Evolutionary conservation across 1,140 invertebrate species (phyloP), one percentile per base, ranked within the genome.

Genomic region (Drosophila equinoxialis): DNA sequence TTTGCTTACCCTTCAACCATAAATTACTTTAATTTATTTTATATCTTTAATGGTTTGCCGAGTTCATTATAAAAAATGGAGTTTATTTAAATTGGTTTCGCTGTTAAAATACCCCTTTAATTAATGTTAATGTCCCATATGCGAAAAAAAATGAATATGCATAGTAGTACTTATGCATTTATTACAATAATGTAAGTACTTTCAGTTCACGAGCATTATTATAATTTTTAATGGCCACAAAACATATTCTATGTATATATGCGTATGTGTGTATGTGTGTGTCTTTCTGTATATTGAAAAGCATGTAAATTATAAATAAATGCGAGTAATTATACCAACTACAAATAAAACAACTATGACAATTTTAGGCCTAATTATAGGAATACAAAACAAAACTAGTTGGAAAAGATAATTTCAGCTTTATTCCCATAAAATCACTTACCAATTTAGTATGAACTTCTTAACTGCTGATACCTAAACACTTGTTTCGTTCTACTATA

Each of bases 11-110:
- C 70, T 60, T 23, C 58, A 67, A 48, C 65, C 68, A 87, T 85
- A 82, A 85, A 82, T 85, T 72, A 79, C 82, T 65, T 51, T 65
- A 57, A 78, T 77, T 70, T 68, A 82, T 68, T 84, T 68, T 61
- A 68, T 77, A 59, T 70, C 74, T 77, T 77, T 77, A 77, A 77
- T 77, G 74, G 74, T 67, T 26, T 59, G 60, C 60, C 11, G 74
- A 26, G 57, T 59, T 37, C 33, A 59, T 59, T 59, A 37, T 20
- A 59, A 59, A 39, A 51, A 51, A 51, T 23, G 1, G 39, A 59
- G 35, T 37, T 59, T 37, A 77, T 77, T 77, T 77, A 77, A 77
- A 77, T 70, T 77, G 76, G 64, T 77, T 4, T 35, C 33, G 33
- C 33, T 20, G 35, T 77, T 77, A 61, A 77, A 77, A 77, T 70